Conservation (phyloP, 2,113 vertebrate genomes). For the Piprites chloris region DNA sequence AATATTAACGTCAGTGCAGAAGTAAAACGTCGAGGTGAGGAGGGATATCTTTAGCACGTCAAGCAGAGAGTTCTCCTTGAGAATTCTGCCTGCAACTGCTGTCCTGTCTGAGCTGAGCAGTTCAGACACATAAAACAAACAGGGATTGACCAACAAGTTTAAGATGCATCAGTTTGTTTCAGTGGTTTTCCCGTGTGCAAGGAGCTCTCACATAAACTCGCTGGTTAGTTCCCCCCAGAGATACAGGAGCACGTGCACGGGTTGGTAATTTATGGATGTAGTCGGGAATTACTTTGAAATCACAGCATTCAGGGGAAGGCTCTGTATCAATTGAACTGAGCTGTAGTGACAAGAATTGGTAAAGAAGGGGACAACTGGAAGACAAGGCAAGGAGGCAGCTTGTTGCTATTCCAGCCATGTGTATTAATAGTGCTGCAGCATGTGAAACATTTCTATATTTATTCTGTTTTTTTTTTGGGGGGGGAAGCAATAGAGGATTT, state of each 20-base stretch:
- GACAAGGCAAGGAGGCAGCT: neutral
- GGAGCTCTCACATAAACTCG: neutral
- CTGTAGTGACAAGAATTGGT: neutral
- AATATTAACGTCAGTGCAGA: conserved; percentile 25
- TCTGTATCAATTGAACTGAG: neutral
- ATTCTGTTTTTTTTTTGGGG: neutral
- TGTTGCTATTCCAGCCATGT: neutral
- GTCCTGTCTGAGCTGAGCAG: neutral
- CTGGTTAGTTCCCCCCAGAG: neutral
- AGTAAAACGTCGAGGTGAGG: neutral
- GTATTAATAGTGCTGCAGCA: neutral
- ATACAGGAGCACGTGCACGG: neutral
- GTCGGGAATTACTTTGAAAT: neutral
- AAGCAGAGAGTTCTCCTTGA: neutral
- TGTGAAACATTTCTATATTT: neutral
- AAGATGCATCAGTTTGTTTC: neutral
- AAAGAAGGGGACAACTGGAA: neutral
- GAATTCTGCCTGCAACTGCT: conserved; percentile 14
- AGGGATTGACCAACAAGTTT: conserved; percentile 21
- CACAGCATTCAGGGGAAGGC: neutral
- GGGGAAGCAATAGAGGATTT: neutral
- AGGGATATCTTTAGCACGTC: neutral
- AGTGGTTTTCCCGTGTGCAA: neutral
- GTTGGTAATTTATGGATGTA: conserved; percentile 26
- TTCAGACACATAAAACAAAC: conserved; percentile 30